Conservation (phyloP, 2,888 invertebrate genomes). For the Phorcus lineatus region DNA sequence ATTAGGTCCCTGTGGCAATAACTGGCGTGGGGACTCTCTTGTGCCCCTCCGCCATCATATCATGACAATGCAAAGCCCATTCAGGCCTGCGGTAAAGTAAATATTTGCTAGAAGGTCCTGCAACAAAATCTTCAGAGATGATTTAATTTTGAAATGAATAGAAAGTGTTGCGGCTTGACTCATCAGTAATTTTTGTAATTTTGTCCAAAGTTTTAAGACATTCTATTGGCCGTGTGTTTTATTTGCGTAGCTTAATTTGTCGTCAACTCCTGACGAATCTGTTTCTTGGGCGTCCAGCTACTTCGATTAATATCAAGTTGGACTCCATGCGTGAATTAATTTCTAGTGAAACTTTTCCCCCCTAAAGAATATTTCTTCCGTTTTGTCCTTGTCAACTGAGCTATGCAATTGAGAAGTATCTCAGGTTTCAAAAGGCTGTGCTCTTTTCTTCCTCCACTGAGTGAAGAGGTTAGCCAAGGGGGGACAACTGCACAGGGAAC, state of each 20-base stretch:
- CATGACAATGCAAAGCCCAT: neutral
- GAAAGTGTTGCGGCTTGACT: conserved; percentile 8
- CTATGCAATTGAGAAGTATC: conserved; percentile 11
- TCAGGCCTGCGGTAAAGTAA: neutral
- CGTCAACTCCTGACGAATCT: neutral
- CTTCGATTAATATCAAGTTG: neutral
- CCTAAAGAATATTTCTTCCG: neutral
- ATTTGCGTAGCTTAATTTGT: conserved; percentile 7
- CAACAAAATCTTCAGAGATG: neutral
- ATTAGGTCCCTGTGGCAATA: neutral
- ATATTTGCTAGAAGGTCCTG: neutral
- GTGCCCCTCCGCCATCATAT: neutral
- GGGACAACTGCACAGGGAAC: neutral
- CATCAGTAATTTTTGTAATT: neutral
- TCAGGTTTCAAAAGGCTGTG: conserved; percentile 1
- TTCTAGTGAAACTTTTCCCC: neutral
- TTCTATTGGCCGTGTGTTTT: neutral
- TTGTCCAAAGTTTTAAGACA: neutral
- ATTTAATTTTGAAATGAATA: conserved; percentile 2
- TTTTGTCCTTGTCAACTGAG: conserved; percentile 3
- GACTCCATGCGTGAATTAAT: neutral
- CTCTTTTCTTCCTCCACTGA: conserved; percentile 8
- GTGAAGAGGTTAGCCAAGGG: conserved; percentile 3
- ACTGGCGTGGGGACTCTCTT: neutral
- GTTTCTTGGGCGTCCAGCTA: neutral